A percentile compares a stretch with the other conserved stretches of the same genome.
Conservation (phyloP, 2,888 invertebrate species). For the Leucophenga maculata region DNA sequence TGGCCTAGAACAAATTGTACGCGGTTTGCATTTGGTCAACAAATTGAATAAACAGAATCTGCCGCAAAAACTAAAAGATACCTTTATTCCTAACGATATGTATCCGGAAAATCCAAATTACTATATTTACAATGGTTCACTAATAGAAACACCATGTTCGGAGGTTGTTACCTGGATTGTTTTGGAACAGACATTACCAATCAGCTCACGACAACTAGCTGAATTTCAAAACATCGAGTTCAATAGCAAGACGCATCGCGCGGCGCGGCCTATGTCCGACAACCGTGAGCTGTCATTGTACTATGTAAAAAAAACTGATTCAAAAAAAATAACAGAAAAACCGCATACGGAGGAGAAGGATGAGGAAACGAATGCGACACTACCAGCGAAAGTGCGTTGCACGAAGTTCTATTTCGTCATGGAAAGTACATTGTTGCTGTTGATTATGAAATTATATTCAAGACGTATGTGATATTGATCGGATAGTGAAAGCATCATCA, state of each 20-base stretch:
- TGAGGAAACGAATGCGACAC: no score
- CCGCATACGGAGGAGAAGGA: no score
- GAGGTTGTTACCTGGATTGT: constrained; percentile 82
- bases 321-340: no score
- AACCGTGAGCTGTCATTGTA: no score
- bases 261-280: not conserved
- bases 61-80: constrained; percentile 38
- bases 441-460: no score
- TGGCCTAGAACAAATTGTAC: constrained; percentile 31
- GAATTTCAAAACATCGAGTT: not conserved
- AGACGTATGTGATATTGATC: no score
- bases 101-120: constrained; percentile 57
- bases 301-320: no score
- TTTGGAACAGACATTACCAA: constrained; percentile 72
- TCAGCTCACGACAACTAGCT: constrained; percentile 53
- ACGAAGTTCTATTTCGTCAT: no score
- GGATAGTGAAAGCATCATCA: no score
- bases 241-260: no score
- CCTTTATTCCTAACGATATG: constrained; percentile 9
- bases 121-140: constrained; percentile 78
- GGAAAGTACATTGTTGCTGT: no score
- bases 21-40: constrained; percentile 39
- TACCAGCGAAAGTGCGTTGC: no score
- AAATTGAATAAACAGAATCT: constrained; percentile 38
- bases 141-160: constrained; percentile 80